Conservation (phyloP, 1,140 invertebrate genomes). For the Varroa destructor region DNA sequence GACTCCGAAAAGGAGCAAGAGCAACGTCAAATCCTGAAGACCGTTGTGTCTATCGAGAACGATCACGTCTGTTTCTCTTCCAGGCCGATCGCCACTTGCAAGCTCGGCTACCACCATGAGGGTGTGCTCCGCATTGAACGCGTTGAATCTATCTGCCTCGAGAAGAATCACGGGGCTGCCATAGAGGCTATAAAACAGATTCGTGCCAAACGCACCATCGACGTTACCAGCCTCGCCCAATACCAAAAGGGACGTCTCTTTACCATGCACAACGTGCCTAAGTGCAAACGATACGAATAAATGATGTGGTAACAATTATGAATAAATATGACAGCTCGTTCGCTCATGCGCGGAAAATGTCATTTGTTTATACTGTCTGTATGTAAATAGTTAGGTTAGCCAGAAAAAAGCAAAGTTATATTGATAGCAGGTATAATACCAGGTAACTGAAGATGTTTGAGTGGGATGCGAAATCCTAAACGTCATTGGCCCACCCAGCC, state of each 20-base stretch:
- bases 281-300: background rate
- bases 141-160: conserved; percentile 6
- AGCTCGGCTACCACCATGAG: background rate
- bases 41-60: background rate
- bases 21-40: background rate
- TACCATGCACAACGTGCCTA: background rate
- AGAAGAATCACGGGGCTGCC: background rate
- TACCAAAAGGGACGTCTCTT: background rate
- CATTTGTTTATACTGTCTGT: too few relatives aligned
- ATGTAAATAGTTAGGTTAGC: too few relatives aligned
- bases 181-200: background rate
- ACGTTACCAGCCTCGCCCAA: background rate
- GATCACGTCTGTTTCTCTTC: background rate
- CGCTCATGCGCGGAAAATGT: too few relatives aligned
- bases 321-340: too few relatives aligned
- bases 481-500: too few relatives aligned
- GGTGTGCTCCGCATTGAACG: conserved; percentile 20
- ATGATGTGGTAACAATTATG: too few relatives aligned
- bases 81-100: background rate
- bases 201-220: background rate
- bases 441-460: too few relatives aligned
- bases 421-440: too few relatives aligned
- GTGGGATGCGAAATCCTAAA: too few relatives aligned
- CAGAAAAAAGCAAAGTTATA: too few relatives aligned
- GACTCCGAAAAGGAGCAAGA: background rate